phyloP scores from a whole-genome alignment of 2,888 invertebrate genomes.

The Ceraclea dissimilis region DNA sequence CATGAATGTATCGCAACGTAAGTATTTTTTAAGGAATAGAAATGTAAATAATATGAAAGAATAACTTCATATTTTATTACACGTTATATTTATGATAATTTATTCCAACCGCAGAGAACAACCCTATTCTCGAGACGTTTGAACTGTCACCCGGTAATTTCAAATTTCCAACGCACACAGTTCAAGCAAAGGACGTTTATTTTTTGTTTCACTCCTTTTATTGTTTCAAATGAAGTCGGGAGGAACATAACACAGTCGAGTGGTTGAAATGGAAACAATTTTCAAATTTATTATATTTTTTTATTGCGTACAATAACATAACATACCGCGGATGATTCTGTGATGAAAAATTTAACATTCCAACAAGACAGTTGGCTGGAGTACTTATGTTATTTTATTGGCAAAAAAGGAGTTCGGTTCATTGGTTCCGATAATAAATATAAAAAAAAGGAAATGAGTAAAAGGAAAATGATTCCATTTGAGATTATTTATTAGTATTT shows the following conservation, averaged over 20 bases:
- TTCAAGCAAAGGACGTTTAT: neutral
- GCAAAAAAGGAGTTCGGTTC: constrained; percentile 12
- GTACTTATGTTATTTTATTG: constrained; percentile 7
- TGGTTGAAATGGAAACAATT: constrained; percentile 3
- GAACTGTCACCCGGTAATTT: constrained; percentile 26
- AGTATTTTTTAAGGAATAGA: no score
- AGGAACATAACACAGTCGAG: constrained; percentile 1
- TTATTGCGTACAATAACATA: constrained; percentile 6
- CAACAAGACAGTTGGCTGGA: neutral
- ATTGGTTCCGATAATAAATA: constrained; percentile 21
- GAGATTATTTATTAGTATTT: constrained; percentile 9
- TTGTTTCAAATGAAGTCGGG: constrained; percentile 25
- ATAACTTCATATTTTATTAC: constrained; percentile 6
- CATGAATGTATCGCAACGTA: no score
- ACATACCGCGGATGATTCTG: neutral
- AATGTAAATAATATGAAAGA: no score
- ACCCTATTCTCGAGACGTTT: constrained; percentile 20
- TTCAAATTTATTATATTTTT: constrained; percentile 21
- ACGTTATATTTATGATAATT: constrained; percentile 23
- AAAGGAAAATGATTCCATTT: constrained; percentile 7
- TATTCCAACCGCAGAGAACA: constrained; percentile 22
- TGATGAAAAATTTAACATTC: neutral
- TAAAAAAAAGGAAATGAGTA: constrained; percentile 1
- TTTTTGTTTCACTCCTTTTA: constrained; percentile 21
- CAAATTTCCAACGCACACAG: constrained; percentile 24